Conservation (phyloP, 2,113 vertebrate species). For the Gymnocephalus cernua region DNA sequence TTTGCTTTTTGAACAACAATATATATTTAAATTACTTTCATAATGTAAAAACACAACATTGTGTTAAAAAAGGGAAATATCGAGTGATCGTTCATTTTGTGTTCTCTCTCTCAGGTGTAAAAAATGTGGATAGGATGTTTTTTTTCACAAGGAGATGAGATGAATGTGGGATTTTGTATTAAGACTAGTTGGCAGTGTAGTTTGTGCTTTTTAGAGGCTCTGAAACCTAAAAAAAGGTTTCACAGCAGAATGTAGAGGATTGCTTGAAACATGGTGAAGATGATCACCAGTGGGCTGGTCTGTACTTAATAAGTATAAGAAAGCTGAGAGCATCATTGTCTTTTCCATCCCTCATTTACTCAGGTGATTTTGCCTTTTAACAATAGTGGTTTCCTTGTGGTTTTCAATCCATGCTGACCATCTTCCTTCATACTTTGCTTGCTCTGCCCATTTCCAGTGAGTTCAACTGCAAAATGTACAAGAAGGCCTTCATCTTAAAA, state of each 20-base stretch:
- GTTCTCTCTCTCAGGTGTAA: slow-evolving; percentile 24
- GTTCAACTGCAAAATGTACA: slow-evolving; percentile 11
- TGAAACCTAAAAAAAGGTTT: slow-evolving; percentile 12
- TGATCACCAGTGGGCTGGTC: not conserved
- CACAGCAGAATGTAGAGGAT: slow-evolving; percentile 1
- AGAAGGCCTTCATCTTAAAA: slow-evolving; percentile 4
- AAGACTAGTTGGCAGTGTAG: not conserved
- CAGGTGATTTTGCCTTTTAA: slow-evolving; percentile 52
- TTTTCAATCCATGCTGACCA: slow-evolving; percentile 36
- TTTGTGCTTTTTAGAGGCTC: slow-evolving; percentile 3
- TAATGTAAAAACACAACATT: slow-evolving; percentile 19
- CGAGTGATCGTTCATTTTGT: slow-evolving; percentile 42
- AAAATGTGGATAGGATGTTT: slow-evolving; percentile 6
- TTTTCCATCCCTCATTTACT: slow-evolving; percentile 36
- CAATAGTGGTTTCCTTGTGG: slow-evolving; percentile 3
- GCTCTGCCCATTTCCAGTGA: slow-evolving; percentile 23
- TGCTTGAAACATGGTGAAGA: not conserved
- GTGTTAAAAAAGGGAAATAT: slow-evolving; percentile 62
- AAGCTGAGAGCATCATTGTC: not conserved
- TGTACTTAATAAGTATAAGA: slow-evolving; percentile 6
- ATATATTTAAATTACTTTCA: slow-evolving; percentile 43
- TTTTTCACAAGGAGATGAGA: slow-evolving; percentile 26
- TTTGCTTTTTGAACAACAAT: slow-evolving; percentile 36
- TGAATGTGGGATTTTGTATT: slow-evolving; percentile 6
- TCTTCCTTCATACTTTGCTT: slow-evolving; percentile 16